Percentiles rank a stretch among this genome's conserved stretches.
These are phyloP conservation scores for Graphium colonna DNA, from an alignment of 2,888 invertebrate species.

Conservation along the genomic window DNA sequence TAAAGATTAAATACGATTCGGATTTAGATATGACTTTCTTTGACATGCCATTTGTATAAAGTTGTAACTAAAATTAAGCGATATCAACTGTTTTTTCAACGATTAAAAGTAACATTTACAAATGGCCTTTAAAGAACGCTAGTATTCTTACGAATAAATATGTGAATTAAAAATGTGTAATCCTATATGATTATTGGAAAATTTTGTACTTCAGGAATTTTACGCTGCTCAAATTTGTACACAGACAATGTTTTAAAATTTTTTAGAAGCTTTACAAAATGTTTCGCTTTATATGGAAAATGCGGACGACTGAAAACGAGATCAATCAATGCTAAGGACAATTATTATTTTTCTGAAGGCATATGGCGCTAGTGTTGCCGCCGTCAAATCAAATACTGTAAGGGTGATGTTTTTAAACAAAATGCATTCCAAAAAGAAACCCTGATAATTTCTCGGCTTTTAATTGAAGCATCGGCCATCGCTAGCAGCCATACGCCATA, in stretches of 20 bases:
- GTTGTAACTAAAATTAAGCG: not conserved
- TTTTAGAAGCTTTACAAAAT: slow-evolving; percentile 1
- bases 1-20: not conserved
- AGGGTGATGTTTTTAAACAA: slow-evolving; percentile 43
- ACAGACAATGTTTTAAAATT: slow-evolving; percentile 2
- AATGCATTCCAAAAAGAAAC: slow-evolving; percentile 63
- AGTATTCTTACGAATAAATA: not conserved
- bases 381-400: slow-evolving; percentile 25
- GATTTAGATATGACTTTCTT: slow-evolving; percentile 1
- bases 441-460: slow-evolving; percentile 32
- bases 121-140: slow-evolving; percentile 5
- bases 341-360: slow-evolving; percentile 22
- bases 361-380: slow-evolving; percentile 38
- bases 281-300: not conserved
- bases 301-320: slow-evolving; percentile 13
- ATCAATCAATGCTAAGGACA: slow-evolving; percentile 6
- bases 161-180: slow-evolving; percentile 1
- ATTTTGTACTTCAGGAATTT: slow-evolving; percentile 5
- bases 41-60: slow-evolving; percentile 5
- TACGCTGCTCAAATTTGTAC: slow-evolving; percentile 14
- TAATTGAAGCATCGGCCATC: slow-evolving; percentile 7
- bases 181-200: slow-evolving; percentile 9
- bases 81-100: not conserved
- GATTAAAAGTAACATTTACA: slow-evolving; percentile 1
- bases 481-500: slow-evolving; percentile 19